Evolutionary conservation across 2,888 invertebrate species (phyloP).

Genomic region (Stenodera caucasica): DNA sequence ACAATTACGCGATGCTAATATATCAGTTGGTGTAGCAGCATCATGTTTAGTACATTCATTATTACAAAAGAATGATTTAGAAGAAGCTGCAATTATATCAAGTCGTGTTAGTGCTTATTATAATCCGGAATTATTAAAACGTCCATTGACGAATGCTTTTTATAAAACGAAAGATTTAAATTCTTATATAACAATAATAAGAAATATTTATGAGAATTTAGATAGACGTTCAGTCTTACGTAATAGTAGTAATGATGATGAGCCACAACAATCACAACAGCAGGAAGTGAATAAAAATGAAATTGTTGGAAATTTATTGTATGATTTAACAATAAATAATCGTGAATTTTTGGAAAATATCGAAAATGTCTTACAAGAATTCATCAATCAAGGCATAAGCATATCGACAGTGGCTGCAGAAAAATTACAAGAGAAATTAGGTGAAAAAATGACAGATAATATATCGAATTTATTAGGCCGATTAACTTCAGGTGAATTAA

Average conservation of each 20-base stretch:
- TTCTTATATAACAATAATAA: conserved; percentile 65
- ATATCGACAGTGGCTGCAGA: conserved; percentile 66
- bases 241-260: conserved; percentile 32
- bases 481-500: conserved; percentile 67
- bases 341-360: conserved; percentile 55
- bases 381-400: conserved; percentile 68
- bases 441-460: conserved; percentile 66
- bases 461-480: conserved; percentile 65
- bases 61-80: conserved; percentile 60
- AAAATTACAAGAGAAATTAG: conserved; percentile 65
- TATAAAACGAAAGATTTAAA: conserved; percentile 64
- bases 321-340: conserved; percentile 58
- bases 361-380: conserved; percentile 58
- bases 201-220: conserved; percentile 57
- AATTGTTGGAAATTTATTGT: conserved; percentile 62
- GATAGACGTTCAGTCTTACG: conserved; percentile 39
- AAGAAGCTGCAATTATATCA: conserved; percentile 67
- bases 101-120: conserved; percentile 64
- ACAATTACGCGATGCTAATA: conserved; percentile 63
- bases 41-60: conserved; percentile 65
- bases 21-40: conserved; percentile 61
- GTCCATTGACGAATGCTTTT: conserved; percentile 63
- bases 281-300: conserved; percentile 49
- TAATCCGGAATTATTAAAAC: conserved; percentile 58
- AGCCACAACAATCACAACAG: not conserved